phyloP scores from a whole-genome alignment of 92 coral and sea anemone genomes.

The Umimayanthus chanpuru region DNA sequence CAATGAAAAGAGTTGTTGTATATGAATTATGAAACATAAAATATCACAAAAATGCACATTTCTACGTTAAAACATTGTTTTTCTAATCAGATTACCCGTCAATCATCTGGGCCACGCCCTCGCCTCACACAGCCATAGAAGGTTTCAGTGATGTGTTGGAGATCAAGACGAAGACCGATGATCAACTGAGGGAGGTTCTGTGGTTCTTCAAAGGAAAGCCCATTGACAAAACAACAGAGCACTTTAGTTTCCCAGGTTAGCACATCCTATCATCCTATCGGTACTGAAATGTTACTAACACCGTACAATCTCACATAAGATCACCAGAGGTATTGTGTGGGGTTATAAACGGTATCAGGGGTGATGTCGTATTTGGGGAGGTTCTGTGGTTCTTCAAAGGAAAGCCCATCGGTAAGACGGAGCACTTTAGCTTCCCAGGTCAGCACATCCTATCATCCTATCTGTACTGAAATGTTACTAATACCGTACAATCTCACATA shows the following conservation, averaged over 20 bases:
- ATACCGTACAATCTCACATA: no score
- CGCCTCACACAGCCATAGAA: slow-evolving; percentile 88
- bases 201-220: slow-evolving; percentile 84
- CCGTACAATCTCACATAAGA: no score
- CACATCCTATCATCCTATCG: background rate
- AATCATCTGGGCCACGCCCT: slow-evolving; percentile 80
- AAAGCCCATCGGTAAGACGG: slow-evolving; percentile 65
- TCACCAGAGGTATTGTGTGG: no score
- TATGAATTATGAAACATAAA: background rate
- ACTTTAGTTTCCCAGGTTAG: slow-evolving; percentile 84
- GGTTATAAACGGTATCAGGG: no score
- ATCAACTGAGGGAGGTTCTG: slow-evolving; percentile 61
- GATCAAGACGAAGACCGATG: slow-evolving; percentile 64
- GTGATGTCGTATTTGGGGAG: background rate
- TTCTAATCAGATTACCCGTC: slow-evolving; percentile 67
- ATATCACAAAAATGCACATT: background rate
- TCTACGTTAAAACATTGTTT: background rate
- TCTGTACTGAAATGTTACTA: background rate
- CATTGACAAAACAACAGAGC: slow-evolving; percentile 65
- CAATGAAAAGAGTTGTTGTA: background rate
- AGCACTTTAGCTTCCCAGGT: slow-evolving; percentile 89
- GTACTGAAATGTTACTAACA: background rate
- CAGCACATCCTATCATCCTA: background rate
- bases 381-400: slow-evolving; percentile 84
- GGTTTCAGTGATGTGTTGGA: slow-evolving; percentile 79